Percentiles rank a stretch among this genome's conserved stretches.
phyloP scores from a whole-genome alignment of 2,113 vertebrate species.

The Pteronura brasiliensis region DNA sequence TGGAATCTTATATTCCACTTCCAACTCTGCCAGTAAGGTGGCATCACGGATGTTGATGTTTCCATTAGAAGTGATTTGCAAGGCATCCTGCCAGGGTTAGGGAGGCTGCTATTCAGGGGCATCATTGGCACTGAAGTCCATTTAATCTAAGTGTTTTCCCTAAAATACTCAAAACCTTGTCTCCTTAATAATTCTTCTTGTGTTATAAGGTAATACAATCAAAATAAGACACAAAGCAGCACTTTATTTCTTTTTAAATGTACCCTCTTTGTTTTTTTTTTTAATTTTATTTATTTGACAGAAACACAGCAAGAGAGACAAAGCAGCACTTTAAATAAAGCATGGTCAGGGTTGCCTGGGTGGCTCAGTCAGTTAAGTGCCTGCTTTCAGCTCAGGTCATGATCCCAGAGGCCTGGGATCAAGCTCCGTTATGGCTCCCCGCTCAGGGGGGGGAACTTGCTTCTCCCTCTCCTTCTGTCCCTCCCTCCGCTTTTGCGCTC shows the following conservation, averaged over 20 bases:
- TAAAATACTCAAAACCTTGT: background rate
- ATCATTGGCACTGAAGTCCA: background rate
- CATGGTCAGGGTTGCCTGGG: background rate
- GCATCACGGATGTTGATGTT: background rate
- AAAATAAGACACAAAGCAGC: constrained; percentile 2
- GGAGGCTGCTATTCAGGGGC: background rate
- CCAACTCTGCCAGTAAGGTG: background rate
- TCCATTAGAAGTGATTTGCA: background rate
- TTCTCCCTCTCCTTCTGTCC: background rate
- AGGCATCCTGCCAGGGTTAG: background rate
- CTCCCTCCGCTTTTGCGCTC: background rate
- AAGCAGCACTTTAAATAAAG: background rate
- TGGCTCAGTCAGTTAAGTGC: background rate
- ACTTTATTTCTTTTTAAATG: no score
- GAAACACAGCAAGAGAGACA: no score
- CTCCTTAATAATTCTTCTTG: background rate
- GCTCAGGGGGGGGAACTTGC: background rate
- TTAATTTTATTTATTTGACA: no score
- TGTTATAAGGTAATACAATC: constrained; percentile 1
- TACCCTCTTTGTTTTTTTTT: no score
- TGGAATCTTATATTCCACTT: background rate
- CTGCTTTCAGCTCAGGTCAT: background rate
- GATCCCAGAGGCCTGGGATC: background rate
- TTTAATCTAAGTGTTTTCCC: background rate
- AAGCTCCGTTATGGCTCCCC: background rate